Base-by-base conservation (phyloP, 1,140 invertebrate species). In the Sinella curviseta region DNA sequence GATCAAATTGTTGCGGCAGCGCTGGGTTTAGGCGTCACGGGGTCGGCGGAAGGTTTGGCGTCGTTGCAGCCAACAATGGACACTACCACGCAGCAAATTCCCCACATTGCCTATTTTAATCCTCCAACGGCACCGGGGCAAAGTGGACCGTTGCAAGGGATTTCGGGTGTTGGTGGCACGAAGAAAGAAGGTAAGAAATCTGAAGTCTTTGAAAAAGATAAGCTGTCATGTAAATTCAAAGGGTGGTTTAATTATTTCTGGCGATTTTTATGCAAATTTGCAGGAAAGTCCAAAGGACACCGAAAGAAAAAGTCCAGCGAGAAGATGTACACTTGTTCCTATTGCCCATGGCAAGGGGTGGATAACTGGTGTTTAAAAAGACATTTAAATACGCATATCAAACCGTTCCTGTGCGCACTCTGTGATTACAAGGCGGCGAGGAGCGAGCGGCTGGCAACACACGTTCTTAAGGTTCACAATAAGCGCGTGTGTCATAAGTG, bases 291-390 rank as follows among this genome's bases (percentile, higher is more conserved):
- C 28, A 86, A 89, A 70, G 87, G 57, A 85, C 87, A 70, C 81
- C 86, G 33, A 82, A 86, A 77, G 84, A 89, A 81, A 86, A 89
- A 84, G 82, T 85, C 82, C 84, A 86, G 87, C 83, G 86, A 89
- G 74, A 89, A 89, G 82, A 85, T 92, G 83, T 96, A 94, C 86
- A 91, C 91, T 70, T 96, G 94, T 86, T 92, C 93, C 83, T 95
- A 95, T 85, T 97, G 95, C 86, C 90, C 94, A 1, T 96, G 94
- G 74, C 93, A 92, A 24, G 95, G 95, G 0, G 94, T 94, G n/a
- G 95, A 96, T 87, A 95, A 95, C 85, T 97, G 95, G 95, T 95
- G 94, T 83, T 87, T 96, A 74, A 96, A 96, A 86, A 89, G 95
- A 12, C 95, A 97, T 86, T 89, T 96, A 74, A 96, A 96, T 87